Evolutionary conservation across 92 coral and sea anemone species (phyloP).

Genomic region (Zoanthus gigantus): DNA sequence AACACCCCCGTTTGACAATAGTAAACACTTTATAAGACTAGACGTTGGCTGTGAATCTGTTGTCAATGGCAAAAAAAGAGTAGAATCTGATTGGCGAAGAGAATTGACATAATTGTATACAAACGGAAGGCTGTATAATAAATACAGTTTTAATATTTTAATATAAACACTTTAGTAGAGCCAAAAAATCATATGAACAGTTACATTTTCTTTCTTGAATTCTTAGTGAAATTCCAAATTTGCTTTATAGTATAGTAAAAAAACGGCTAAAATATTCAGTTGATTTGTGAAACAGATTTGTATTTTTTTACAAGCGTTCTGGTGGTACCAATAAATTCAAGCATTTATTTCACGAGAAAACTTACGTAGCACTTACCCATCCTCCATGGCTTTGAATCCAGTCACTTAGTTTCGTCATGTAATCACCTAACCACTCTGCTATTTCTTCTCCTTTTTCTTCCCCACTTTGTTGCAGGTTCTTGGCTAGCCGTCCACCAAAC

Average conservation of each 20-base stretch:
- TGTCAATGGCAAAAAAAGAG: slow-evolving; percentile 3
- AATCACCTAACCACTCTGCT: slow-evolving; percentile 79
- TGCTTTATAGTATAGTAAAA: background rate
- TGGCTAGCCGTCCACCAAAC: slow-evolving; percentile 81
- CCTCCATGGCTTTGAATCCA: slow-evolving; percentile 88
- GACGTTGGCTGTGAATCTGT: background rate
- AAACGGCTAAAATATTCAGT: background rate
- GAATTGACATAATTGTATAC: background rate
- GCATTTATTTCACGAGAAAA: background rate
- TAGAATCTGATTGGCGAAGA: slow-evolving; percentile 23
- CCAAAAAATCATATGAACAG: background rate
- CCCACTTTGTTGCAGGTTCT: slow-evolving; percentile 70
- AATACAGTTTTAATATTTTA: background rate
- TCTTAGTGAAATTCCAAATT: background rate
- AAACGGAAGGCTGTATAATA: background rate
- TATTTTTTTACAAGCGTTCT: background rate
- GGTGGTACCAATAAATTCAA: background rate
- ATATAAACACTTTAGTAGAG: background rate
- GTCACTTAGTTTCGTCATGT: slow-evolving; percentile 62
- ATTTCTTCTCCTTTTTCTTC: slow-evolving; percentile 71
- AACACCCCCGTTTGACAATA: background rate
- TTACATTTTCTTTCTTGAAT: background rate
- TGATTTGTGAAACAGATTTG: background rate
- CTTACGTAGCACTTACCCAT: slow-evolving; percentile 69
- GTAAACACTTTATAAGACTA: slow-evolving; percentile 10